phyloP scores from a whole-genome alignment of 2,797 vertebrate species.

The Lates japonicus region DNA sequence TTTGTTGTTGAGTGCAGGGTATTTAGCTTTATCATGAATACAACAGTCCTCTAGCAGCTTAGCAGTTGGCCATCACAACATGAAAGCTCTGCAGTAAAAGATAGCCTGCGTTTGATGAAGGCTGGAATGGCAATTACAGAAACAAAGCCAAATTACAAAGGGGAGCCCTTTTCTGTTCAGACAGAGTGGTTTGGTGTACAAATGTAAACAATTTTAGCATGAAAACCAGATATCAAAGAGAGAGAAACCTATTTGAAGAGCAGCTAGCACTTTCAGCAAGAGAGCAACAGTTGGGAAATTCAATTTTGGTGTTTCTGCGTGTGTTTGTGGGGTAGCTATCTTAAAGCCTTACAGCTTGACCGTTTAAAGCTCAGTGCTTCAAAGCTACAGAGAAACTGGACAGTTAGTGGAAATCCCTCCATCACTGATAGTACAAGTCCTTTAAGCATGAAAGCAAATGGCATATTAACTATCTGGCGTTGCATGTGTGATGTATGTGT shows the following conservation, averaged over 20 bases:
- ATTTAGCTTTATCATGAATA: conserved; percentile 49
- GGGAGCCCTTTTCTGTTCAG: conserved; percentile 13
- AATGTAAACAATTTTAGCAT: conserved; percentile 43
- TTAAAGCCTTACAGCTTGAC: conserved; percentile 1
- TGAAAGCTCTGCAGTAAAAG: conserved; percentile 22
- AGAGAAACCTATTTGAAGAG: conserved; percentile 31
- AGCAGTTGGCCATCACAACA: conserved; percentile 43
- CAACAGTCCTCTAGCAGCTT: conserved; percentile 36
- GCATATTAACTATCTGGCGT: conserved; percentile 11
- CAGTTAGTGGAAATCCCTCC: conserved; percentile 22
- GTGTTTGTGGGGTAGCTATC: background rate
- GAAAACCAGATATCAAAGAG: conserved; percentile 39
- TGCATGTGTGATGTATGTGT: conserved; percentile 17
- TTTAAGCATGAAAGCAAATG: conserved; percentile 31
- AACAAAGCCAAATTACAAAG: conserved; percentile 46
- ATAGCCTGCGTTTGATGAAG: conserved; percentile 33
- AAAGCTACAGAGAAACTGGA: conserved; percentile 39
- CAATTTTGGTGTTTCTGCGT: background rate
- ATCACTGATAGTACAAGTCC: conserved; percentile 14
- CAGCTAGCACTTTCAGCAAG: conserved; percentile 2
- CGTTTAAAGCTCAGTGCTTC: conserved; percentile 2
- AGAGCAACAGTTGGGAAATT: background rate
- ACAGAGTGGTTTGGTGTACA: conserved; percentile 16
- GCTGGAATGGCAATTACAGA: conserved; percentile 40
- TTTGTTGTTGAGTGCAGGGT: conserved; percentile 23